These are phyloP conservation scores for Matsumurasca onukii DNA, from an alignment of 1,140 invertebrate species.

Conservation along the genomic window DNA sequence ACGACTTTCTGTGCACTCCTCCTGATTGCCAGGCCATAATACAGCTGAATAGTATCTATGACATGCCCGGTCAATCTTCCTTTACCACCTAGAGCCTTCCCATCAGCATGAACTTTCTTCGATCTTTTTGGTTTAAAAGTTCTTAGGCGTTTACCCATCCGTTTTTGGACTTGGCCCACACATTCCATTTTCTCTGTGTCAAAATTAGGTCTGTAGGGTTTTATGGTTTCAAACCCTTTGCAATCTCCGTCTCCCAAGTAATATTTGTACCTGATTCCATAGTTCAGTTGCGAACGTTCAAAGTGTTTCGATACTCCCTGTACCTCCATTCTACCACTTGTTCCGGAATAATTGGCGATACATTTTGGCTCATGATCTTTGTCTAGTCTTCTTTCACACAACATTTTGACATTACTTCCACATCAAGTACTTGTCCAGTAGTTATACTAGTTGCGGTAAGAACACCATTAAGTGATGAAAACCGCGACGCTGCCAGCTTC, in stretches of 20 bases:
- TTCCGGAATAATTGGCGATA: slow-evolving; percentile 37
- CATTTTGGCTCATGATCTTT: slow-evolving; percentile 32
- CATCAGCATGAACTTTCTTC: background rate
- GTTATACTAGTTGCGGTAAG: background rate
- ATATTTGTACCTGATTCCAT: slow-evolving; percentile 35
- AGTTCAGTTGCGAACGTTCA: slow-evolving; percentile 30
- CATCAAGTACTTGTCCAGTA: background rate
- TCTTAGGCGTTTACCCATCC: slow-evolving; percentile 38
- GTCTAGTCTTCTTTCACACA: slow-evolving; percentile 7
- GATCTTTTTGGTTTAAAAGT: slow-evolving; percentile 4
- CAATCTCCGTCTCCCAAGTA: slow-evolving; percentile 41
- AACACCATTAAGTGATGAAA: slow-evolving; percentile 11
- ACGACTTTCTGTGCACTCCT: background rate
- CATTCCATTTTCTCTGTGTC: slow-evolving; percentile 41
- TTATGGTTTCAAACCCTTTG: slow-evolving; percentile 32
- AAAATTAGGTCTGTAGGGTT: slow-evolving; percentile 39
- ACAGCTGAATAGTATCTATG: slow-evolving; percentile 2
- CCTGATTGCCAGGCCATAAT: slow-evolving; percentile 11
- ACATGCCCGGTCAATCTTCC: background rate
- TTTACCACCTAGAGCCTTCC: background rate
- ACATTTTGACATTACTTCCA: slow-evolving; percentile 3
- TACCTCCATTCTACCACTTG: slow-evolving; percentile 39
- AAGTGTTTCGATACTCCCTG: slow-evolving; percentile 28
- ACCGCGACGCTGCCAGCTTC: slow-evolving; percentile 24
- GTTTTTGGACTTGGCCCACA: slow-evolving; percentile 41